Evolutionary conservation across 2,113 vertebrate species (phyloP).

Genomic region (Cyprinodon variegatus): DNA sequence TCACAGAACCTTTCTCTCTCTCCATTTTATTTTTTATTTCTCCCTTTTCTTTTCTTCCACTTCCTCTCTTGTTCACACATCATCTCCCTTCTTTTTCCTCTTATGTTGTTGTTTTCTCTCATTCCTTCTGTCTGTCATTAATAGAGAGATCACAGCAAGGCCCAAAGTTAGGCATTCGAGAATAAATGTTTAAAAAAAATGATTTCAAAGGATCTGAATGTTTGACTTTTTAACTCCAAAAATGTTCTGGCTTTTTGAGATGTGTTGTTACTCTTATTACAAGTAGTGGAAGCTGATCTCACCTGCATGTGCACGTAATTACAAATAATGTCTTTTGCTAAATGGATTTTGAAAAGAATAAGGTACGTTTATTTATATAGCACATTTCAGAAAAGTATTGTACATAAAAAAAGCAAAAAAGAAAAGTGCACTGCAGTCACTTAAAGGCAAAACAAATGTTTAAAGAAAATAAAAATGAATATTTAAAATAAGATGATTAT

Average conservation of each 20-base stretch:
- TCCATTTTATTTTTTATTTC: constrained; percentile 20
- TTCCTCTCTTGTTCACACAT: constrained; percentile 10
- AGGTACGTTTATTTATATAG: too few species aligned
- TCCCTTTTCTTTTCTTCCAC: constrained; percentile 5
- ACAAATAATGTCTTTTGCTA: too few species aligned
- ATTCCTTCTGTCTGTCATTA: neutral
- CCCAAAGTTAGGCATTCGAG: constrained; percentile 5
- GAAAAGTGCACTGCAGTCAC: too few species aligned
- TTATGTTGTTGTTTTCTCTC: neutral
- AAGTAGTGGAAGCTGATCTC: neutral
- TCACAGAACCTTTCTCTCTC: constrained; percentile 25
- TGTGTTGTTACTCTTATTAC: neutral
- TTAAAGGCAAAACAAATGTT: too few species aligned
- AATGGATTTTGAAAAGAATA: too few species aligned
- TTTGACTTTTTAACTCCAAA: neutral
- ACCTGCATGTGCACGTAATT: neutral
- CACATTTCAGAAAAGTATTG: neutral
- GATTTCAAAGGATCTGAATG: neutral
- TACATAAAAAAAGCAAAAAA: neutral
- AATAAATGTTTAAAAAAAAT: constrained; percentile 1
- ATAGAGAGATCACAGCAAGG: constrained; percentile 40
- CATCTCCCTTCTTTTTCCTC: neutral
- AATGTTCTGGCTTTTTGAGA: neutral
- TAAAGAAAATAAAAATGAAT: too few species aligned
- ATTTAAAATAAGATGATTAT: too few species aligned